Base-by-base conservation (phyloP, 1,140 invertebrate species). In the Drosophila simulans region DNA sequence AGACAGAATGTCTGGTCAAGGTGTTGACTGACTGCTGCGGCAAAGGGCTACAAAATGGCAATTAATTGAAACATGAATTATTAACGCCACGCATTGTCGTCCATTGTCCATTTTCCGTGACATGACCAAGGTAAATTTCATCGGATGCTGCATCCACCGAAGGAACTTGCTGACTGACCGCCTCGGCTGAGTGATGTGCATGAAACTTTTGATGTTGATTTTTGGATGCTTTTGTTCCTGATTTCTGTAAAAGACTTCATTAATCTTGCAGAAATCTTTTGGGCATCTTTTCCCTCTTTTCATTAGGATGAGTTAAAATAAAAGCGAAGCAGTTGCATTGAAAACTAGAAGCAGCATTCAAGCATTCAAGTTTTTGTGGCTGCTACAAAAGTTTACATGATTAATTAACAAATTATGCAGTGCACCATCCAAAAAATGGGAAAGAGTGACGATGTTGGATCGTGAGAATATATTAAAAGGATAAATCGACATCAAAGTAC, bases 1-100 rank as follows among this genome's bases (percentile, higher is more conserved):
- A 64, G 48, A 73, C 70, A 72, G 68, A 72, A 34, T 52, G 59
- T 55, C 66, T 86, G 83, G 83, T 88, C 83, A 86, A 86, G 83
- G 83, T 86, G 83, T 88, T 86, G 83, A 86, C 78, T 88, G 83
- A 53, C 17, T 42, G 46, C 45, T 48, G 57, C 25, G 51, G 72
- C 52, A 49, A 75, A 62, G 74, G 83, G 79, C 66, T 79, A 79
- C 86, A 90, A 90, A 90, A 90, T 90, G 86, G 86, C 86, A 90
- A 90, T 90, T 90, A 90, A 90, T 90, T 90, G 85, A 90, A 90
- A 90, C 86, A 90, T 90, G 86, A 90, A 90, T 90, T 90, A 90
- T 90, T 90, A 90, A 90, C 75, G 76, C 81, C 77, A 81, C 78
- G 11, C 35, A 37, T 37, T 4, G 11, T 37, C 35, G 11, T 39